Conservation (phyloP, 2,888 invertebrate species). For the Polyommatus icarus region DNA sequence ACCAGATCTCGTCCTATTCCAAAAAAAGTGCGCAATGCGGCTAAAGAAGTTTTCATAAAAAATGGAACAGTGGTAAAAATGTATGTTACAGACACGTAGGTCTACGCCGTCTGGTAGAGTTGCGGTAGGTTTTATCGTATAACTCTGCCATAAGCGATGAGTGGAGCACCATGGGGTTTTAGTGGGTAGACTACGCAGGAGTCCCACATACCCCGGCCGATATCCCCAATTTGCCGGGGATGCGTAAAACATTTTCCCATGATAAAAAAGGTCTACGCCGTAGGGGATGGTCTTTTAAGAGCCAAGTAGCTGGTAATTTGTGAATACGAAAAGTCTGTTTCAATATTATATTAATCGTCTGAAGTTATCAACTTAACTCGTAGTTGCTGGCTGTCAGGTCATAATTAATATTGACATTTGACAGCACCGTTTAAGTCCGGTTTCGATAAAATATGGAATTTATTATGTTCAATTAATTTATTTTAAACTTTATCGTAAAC, state of each 20-base stretch:
- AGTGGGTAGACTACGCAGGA: too few relatives aligned
- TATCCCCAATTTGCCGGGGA: too few relatives aligned
- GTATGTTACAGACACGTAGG: background rate
- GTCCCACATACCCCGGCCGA: too few relatives aligned
- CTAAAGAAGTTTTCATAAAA: too few relatives aligned
- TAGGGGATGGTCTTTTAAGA: background rate
- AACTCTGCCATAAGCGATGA: too few relatives aligned
- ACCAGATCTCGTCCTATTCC: too few relatives aligned
- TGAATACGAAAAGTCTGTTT: background rate
- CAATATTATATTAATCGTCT: background rate
- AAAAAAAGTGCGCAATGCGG: too few relatives aligned
- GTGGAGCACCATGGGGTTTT: too few relatives aligned
- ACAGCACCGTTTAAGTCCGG: conserved; percentile 25
- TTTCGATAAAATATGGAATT: conserved; percentile 25
- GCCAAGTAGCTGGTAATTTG: background rate
- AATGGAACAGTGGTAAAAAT: too few relatives aligned
- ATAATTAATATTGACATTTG: conserved; percentile 28
- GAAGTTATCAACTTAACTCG: background rate
- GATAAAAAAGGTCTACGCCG: background rate
- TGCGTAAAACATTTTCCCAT: too few relatives aligned
- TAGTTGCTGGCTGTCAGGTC: conserved; percentile 5
- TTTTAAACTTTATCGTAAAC: background rate
- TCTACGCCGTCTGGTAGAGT: too few relatives aligned
- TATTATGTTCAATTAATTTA: conserved; percentile 4
- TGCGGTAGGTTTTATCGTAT: too few relatives aligned